Conservation (phyloP, 2,888 invertebrate genomes). For the Watsonalla binaria region DNA sequence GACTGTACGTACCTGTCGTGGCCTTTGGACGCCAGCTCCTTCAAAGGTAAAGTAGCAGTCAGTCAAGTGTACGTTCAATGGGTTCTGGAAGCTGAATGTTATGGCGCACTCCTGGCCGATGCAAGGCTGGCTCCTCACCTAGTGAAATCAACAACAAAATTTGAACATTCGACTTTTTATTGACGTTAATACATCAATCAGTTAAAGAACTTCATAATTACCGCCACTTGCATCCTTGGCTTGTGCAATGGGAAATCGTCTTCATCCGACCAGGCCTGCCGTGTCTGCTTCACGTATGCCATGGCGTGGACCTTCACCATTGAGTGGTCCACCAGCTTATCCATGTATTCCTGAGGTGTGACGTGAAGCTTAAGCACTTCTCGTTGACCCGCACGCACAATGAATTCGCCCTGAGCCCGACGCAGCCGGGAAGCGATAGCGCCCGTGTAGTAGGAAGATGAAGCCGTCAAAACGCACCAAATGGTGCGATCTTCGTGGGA, state of each 20-base stretch:
- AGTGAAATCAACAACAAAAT: constrained; percentile 1
- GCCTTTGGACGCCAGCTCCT: constrained; percentile 82
- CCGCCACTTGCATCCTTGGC: constrained; percentile 82
- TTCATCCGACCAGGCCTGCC: constrained; percentile 86
- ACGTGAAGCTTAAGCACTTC: constrained; percentile 81
- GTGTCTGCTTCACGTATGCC: constrained; percentile 84
- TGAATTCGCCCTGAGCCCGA: constrained; percentile 79
- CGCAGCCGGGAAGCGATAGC: constrained; percentile 81
- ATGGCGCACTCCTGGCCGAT: constrained; percentile 76
- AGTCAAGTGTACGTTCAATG: constrained; percentile 80
- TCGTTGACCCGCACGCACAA: constrained; percentile 80
- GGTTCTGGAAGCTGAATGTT: constrained; percentile 83
- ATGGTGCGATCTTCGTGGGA: constrained; percentile 81
- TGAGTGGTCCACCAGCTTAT: constrained; percentile 83
- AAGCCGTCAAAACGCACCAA: constrained; percentile 80
- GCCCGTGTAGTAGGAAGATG: constrained; percentile 84
- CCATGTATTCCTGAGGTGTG: constrained; percentile 82
- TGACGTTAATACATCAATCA: not conserved
- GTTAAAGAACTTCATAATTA: constrained; percentile 27
- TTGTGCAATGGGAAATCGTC: constrained; percentile 85
- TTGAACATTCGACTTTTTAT: too few relatives aligned
- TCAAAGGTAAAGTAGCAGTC: constrained; percentile 84
- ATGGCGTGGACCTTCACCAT: constrained; percentile 86
- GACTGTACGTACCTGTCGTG: constrained; percentile 67
- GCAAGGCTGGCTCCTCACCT: constrained; percentile 71